Evolutionary conservation across 2,888 invertebrate genomes (phyloP), one percentile per base, ranked within the genome.

Genomic region (Pseudococcus viburni): DNA sequence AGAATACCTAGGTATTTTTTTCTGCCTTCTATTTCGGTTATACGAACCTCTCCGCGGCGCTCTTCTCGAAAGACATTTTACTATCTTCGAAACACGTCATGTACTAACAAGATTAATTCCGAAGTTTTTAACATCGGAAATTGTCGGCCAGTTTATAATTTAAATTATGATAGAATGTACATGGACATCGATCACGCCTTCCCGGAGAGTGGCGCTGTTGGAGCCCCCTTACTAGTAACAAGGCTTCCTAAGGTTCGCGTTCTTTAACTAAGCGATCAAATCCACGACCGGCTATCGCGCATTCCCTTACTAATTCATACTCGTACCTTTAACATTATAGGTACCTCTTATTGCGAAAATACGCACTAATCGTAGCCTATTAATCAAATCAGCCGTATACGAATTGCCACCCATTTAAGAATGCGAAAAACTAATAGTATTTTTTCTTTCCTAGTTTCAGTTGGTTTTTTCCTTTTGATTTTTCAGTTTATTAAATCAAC

Each of bases 121-220:
- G 80, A 83, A 83, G 80, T 83, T 83, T 83, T 83, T 83, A 83
- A 83, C 80, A 83, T 83, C 80, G 22, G 80, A 83, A 83, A 83
- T 83, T 83, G 80, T 83, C 80, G 80, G 80, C 80, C 80, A 46
- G 80, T 83, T 59, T 59, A 64, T 59, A 64, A 85, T 85, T 85
- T 59, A 59, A 85, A 85, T 85, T 84, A 84, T 84, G 80, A 83
- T 46, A 84, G 84, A 84, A 84, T 19, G 84, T 59, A 84, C 59
- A 51, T 55, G 59, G 55, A 68, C 86, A 86, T 86, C 86, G 86
- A 86, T 86, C 86, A 86, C 86, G 86, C 86, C 86, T 86, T 86
- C 86, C 86, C 46, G 86, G 86, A 86, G 86, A 86, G 86, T 86
- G 73, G 68, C 86, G 68, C 86, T 86, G 86, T 46, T 48, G 86